These are phyloP conservation scores for Neopelma chrysocephalum DNA, from an alignment of 2,797 vertebrate genomes.

Conservation along the genomic window DNA sequence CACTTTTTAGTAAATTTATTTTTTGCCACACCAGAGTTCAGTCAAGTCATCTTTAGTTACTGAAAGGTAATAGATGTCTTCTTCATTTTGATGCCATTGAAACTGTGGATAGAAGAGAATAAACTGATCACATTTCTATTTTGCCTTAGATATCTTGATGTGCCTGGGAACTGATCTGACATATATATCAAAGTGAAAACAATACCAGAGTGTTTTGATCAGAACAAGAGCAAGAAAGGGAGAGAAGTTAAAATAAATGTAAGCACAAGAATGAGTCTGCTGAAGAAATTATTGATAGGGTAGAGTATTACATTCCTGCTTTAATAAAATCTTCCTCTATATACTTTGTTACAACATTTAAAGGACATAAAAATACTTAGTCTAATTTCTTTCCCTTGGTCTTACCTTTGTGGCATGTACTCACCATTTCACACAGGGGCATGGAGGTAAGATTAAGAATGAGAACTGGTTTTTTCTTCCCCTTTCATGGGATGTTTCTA, in stretches of 20 bases:
- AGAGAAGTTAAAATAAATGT: background rate
- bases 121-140: background rate
- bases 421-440: constrained; percentile 44
- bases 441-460: background rate
- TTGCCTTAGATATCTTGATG: background rate
- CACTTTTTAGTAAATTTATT: background rate
- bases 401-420: background rate
- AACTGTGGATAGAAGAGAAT: background rate
- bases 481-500: background rate
- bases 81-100: background rate
- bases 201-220: background rate
- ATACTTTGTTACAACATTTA: background rate
- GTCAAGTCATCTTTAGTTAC: background rate
- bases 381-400: background rate
- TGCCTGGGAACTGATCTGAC: background rate
- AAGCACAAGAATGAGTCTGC: background rate
- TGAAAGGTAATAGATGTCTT: background rate
- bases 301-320: background rate
- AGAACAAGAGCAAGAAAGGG: background rate
- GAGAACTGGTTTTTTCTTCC: background rate
- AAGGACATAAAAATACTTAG: background rate
- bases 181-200: background rate
- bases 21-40: background rate
- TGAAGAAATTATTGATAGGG: background rate
- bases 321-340: background rate